Evolutionary conservation across 2,888 invertebrate genomes (phyloP), one percentile per base, ranked within the genome.

Genomic region (Quadriops clusia): DNA sequence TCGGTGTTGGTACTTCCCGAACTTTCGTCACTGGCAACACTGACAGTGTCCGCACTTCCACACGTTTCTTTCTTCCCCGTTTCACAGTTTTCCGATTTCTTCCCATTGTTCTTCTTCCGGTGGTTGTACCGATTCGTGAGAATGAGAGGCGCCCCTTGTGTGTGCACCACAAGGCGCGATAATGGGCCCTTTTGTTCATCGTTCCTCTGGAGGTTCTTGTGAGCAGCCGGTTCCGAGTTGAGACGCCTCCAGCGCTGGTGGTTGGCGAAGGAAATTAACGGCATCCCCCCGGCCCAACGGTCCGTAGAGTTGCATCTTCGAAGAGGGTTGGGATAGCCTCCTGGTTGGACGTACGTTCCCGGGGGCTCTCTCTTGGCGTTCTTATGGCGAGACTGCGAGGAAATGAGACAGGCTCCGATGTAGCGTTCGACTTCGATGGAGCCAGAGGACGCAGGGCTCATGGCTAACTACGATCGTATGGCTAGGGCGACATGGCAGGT

Each of bases 81-180:
- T 28, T 37, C 7, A 6, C 10, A 14, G 12, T 26, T 26, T 26
- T 15, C n/a, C 12, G n/a, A n/a, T n/a, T n/a, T n/a, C n/a, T n/a
- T n/a, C n/a, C n/a, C n/a, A n/a, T n/a, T n/a, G n/a, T n/a, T 57
- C 33, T 52, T 59, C 39, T 57, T 57, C n/a, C 53, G 49, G 40
- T 57, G 56, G 36, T 55, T 53, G 56, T 72, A 74, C 46, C 73
- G 65, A 44, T 77, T 72, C 45, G 80, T 66, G 36, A 83, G 68
- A 43, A 86, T 81, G 38, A 87, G 65, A n/a, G 87, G 86, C 23
- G 79, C 81, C 23, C 86, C 86, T 55, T 84, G 84, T 4, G 84
- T 81, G 58, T 86, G 85, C 50, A 81, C 77, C 8, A 84, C 84
- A 39, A 86, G 60, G 46, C 80, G 74, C 6, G 83, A 74, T 39